Evolutionary conservation across 2,797 vertebrate species (phyloP).

Genomic region (Pogoniulus pusillus): DNA sequence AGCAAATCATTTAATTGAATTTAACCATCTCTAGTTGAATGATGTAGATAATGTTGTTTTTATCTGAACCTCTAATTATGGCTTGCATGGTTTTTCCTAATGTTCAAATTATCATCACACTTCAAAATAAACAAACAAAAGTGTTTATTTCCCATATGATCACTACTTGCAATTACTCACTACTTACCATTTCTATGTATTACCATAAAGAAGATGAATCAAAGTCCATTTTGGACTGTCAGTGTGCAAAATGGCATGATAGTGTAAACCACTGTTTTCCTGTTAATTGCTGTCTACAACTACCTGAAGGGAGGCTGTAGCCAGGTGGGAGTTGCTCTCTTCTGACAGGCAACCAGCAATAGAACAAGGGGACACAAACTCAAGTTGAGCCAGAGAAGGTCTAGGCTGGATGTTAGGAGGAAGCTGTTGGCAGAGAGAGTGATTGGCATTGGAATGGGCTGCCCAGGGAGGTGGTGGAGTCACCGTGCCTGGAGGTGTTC

Average conservation of each 20-base stretch:
- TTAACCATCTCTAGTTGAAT: neutral
- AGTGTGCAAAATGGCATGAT: neutral
- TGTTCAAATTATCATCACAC: neutral
- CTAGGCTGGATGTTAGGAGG: too few species aligned
- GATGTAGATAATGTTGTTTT: constrained; percentile 2
- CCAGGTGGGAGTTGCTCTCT: too few species aligned
- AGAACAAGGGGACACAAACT: too few species aligned
- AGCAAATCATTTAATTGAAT: constrained; percentile 16
- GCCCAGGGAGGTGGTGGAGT: too few species aligned
- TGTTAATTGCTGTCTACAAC: too few species aligned
- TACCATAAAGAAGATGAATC: neutral
- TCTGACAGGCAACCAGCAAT: too few species aligned
- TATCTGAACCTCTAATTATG: constrained; percentile 2
- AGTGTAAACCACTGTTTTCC: neutral
- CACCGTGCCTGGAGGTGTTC: too few species aligned
- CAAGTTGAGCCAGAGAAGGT: too few species aligned
- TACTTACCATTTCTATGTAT: neutral
- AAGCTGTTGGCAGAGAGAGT: too few species aligned
- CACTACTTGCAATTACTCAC: neutral
- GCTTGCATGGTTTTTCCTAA: neutral
- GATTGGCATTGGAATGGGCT: too few species aligned
- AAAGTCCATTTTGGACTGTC: neutral
- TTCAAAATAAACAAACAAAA: neutral
- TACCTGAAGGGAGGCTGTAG: too few species aligned
- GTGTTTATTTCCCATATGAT: neutral